Conservation (phyloP, 53 echinoderm and acorn worm genomes). For the Henricia sp. region DNA sequence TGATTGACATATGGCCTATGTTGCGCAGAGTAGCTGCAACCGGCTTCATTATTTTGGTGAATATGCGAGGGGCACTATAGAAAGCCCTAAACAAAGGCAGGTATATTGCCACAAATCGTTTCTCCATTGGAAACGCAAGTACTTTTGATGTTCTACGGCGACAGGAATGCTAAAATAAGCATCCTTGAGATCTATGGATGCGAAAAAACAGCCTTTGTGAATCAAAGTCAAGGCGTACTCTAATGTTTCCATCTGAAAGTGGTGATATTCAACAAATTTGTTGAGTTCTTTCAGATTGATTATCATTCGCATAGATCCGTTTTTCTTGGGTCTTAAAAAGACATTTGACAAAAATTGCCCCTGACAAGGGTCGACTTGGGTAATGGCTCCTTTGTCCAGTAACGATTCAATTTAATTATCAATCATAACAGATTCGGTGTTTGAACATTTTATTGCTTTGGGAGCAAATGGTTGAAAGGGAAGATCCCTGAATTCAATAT, state of each 20-base stretch:
- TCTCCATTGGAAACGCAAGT: conserved; percentile 7
- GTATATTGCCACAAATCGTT: neutral
- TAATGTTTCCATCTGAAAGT: conserved; percentile 41
- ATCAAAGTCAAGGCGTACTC: conserved; percentile 1
- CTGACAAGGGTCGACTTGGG: neutral
- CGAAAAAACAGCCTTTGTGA: neutral
- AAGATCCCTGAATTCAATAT: neutral
- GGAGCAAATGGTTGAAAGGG: neutral
- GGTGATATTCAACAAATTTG: conserved; percentile 13
- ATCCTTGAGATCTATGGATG: conserved; percentile 28
- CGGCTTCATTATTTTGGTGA: neutral
- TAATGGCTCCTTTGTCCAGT: conserved; percentile 4
- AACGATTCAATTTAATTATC: neutral
- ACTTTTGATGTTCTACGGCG: conserved; percentile 10
- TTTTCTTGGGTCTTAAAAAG: conserved; percentile 58
- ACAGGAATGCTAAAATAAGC: conserved; percentile 30
- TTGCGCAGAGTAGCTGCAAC: neutral
- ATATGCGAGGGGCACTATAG: conserved; percentile 1
- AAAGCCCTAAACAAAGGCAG: conserved; percentile 1
- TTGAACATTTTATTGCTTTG: neutral
- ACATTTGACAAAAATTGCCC: conserved; percentile 52
- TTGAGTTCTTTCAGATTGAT: conserved; percentile 6
- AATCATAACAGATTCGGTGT: neutral
- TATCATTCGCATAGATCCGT: conserved; percentile 30
- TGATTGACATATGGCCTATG: neutral